Evolutionary conservation across 2,888 invertebrate species (phyloP).

Genomic region (Nasonovia ribisnigri): DNA sequence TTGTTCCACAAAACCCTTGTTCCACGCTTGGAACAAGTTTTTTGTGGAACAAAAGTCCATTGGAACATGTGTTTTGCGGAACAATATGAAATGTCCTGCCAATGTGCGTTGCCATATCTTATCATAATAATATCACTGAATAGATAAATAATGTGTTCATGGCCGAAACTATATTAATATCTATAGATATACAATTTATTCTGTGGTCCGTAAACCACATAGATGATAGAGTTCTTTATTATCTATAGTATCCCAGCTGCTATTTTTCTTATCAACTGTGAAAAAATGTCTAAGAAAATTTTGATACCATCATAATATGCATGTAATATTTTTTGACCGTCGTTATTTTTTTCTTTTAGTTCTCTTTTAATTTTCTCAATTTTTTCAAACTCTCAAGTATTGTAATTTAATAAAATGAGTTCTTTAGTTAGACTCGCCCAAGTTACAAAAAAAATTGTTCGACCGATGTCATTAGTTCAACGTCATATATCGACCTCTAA

Average conservation of each 20-base stretch:
- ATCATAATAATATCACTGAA: too few relatives aligned
- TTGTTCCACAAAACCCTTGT: too few relatives aligned
- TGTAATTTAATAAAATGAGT: constrained; percentile 22
- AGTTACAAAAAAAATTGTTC: constrained; percentile 18
- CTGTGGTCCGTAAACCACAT: too few relatives aligned
- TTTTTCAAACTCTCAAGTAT: neutral
- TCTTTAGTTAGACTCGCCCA: constrained; percentile 44
- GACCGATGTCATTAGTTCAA: neutral
- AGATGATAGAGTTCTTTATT: too few relatives aligned
- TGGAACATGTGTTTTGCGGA: too few relatives aligned
- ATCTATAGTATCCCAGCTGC: constrained; percentile 4
- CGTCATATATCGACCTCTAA: constrained; percentile 68
- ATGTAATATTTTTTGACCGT: neutral
- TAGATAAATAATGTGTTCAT: too few relatives aligned
- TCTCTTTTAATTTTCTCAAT: neutral
- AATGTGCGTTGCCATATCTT: too few relatives aligned
- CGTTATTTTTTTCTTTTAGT: neutral
- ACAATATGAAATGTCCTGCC: too few relatives aligned
- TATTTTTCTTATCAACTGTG: constrained; percentile 34
- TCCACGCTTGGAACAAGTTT: too few relatives aligned
- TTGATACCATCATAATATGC: neutral
- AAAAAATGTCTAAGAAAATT: neutral
- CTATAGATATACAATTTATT: too few relatives aligned
- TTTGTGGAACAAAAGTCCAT: too few relatives aligned
- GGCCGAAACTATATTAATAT: too few relatives aligned